A percentile compares a stretch with the other conserved stretches of the same genome.
Evolutionary conservation across 2,113 vertebrate genomes (phyloP).

Genomic region (Sapajus apella): DNA sequence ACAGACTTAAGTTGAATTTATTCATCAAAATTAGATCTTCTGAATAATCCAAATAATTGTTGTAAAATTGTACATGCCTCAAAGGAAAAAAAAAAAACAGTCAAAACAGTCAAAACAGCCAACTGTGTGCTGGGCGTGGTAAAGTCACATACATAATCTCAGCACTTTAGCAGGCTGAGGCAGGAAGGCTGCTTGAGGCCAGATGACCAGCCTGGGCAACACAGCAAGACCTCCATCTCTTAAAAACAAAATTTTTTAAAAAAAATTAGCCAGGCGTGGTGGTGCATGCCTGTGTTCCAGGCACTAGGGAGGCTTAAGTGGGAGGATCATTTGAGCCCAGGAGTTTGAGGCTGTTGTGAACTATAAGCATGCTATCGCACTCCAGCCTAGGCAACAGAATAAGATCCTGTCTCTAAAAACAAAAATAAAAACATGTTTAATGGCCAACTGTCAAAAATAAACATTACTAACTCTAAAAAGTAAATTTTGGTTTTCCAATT

Average conservation of each 20-base stretch:
- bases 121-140: background rate
- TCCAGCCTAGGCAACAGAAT: background rate
- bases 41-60: background rate
- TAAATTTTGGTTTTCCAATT: constrained; percentile 17
- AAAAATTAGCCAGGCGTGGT: background rate
- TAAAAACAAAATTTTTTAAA: background rate
- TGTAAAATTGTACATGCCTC: background rate
- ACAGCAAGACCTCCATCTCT: background rate
- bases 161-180: background rate
- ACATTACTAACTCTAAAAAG: background rate
- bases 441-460: background rate
- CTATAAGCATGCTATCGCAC: background rate
- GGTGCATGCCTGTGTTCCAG: background rate
- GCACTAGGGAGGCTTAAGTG: background rate
- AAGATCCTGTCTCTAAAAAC: background rate
- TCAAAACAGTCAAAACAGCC: background rate
- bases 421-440: background rate
- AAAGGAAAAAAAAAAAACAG: background rate
- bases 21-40: background rate
- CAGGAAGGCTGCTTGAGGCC: background rate
- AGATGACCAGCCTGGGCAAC: background rate
- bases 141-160: background rate
- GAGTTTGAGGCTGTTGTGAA: background rate
- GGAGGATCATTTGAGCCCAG: background rate
- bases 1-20: background rate